Percentiles rank a stretch among this genome's conserved stretches.
Conservation (phyloP, 2,888 invertebrate genomes). For the Ophioninae sp. region DNA sequence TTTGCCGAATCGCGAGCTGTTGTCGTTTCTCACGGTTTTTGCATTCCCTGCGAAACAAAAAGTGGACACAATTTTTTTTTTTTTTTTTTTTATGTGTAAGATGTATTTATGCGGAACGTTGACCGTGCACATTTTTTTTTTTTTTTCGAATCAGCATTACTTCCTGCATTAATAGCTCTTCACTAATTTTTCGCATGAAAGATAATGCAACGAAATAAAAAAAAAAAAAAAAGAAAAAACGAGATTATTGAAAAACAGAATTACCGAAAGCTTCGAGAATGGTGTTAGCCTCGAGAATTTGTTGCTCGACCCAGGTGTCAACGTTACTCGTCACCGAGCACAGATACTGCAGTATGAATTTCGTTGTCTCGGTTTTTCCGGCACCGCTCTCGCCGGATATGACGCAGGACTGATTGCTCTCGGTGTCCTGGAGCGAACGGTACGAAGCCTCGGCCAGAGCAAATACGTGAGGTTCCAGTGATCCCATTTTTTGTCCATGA, state of each 20-base stretch:
- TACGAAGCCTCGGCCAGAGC: conserved; percentile 95
- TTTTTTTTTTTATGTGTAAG: too few species aligned
- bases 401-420: conserved; percentile 90
- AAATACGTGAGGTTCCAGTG: conserved; percentile 93
- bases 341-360: conserved; percentile 94
- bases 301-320: conserved; percentile 96
- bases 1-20: conserved; percentile 96
- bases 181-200: too few species aligned
- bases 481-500: conserved; percentile 91
- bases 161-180: too few species aligned
- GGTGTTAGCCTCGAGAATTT: conserved; percentile 96
- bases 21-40: conserved; percentile 95
- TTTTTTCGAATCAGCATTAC: too few species aligned
- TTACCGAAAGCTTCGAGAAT: conserved; percentile 96
- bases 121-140: too few species aligned
- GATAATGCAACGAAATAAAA: too few species aligned
- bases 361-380: conserved; percentile 96
- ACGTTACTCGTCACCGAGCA: conserved; percentile 93
- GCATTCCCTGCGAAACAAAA: conserved; percentile 88
- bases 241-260: conserved; percentile 63
- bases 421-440: conserved; percentile 85
- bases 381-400: conserved; percentile 97
- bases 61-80: neutral
- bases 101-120: too few species aligned
- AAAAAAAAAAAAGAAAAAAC: neutral